Percentiles rank a stretch among this genome's conserved stretches.
Evolutionary conservation across 2,888 invertebrate species (phyloP).

Genomic region (Morpho achilles): DNA sequence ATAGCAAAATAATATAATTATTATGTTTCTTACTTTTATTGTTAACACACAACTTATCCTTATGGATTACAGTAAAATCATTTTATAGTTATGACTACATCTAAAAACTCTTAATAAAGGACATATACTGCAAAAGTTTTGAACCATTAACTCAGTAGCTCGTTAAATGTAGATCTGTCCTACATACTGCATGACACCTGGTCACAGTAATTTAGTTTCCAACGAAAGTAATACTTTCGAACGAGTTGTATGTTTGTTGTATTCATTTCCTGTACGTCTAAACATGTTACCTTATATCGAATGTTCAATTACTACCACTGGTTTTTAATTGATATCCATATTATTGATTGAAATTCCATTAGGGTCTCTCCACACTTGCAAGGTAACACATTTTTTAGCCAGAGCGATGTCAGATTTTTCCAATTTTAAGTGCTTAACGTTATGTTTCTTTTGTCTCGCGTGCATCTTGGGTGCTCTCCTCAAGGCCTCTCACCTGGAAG

Average conservation of each 20-base stretch:
- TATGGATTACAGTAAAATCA: not conserved
- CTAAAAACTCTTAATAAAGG: too few relatives aligned
- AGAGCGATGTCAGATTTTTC: too few relatives aligned
- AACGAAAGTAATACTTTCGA: constrained; percentile 28
- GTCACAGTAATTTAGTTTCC: constrained; percentile 22
- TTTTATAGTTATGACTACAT: not conserved
- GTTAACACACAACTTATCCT: too few relatives aligned
- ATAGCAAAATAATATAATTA: not conserved
- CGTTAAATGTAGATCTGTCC: too few relatives aligned
- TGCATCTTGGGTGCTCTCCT: too few relatives aligned
- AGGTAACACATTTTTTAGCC: not conserved
- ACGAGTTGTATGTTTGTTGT: constrained; percentile 23
- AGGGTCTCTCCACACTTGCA: not conserved
- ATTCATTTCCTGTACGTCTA: constrained; percentile 23
- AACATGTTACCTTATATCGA: constrained; percentile 22
- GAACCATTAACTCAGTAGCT: too few relatives aligned
- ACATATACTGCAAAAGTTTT: too few relatives aligned
- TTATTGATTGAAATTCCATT: constrained; percentile 10
- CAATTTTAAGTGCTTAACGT: too few relatives aligned
- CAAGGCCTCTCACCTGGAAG: too few relatives aligned
- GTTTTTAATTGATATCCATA: constrained; percentile 21
- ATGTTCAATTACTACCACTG: constrained; percentile 16
- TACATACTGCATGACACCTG: not conserved
- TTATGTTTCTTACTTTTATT: too few relatives aligned
- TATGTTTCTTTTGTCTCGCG: too few relatives aligned